phyloP scores from a whole-genome alignment of 2,797 vertebrate genomes.

The Sebastes hubbsi region DNA sequence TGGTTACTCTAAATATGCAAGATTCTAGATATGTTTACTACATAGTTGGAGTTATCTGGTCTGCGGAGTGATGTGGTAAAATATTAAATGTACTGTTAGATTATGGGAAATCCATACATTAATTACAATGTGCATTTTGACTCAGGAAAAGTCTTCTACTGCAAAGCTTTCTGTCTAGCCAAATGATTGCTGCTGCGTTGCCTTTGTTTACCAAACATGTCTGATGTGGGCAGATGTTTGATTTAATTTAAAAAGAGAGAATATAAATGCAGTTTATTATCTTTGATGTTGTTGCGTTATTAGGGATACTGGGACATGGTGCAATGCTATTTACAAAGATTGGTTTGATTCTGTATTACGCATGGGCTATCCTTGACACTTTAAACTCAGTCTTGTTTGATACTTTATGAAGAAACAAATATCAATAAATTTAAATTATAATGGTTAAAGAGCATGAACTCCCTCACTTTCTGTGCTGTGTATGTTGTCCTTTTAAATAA shows the following conservation, averaged over 20 bases:
- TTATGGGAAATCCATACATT: slow-evolving; percentile 27
- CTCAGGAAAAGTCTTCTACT: slow-evolving; percentile 67
- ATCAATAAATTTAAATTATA: slow-evolving; percentile 76
- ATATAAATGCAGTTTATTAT: slow-evolving; percentile 43
- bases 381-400: slow-evolving; percentile 67
- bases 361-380: slow-evolving; percentile 56
- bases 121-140: slow-evolving; percentile 59
- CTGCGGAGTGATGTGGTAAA: slow-evolving; percentile 27
- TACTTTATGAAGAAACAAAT: slow-evolving; percentile 65
- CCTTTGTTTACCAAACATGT: slow-evolving; percentile 75
- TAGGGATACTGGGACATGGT: slow-evolving; percentile 77
- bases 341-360: slow-evolving; percentile 72
- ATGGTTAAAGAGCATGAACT: slow-evolving; percentile 22
- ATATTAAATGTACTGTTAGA: slow-evolving; percentile 19
- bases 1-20: slow-evolving; percentile 59
- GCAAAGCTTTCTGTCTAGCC: slow-evolving; percentile 52
- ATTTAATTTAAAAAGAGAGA: slow-evolving; percentile 61
- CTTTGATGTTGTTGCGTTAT: slow-evolving; percentile 55
- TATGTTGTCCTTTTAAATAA: slow-evolving; percentile 2
- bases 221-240: slow-evolving; percentile 56
- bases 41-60: slow-evolving; percentile 33
- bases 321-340: slow-evolving; percentile 71
- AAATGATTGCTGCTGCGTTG: slow-evolving; percentile 63
- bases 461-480: slow-evolving; percentile 6
- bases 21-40: slow-evolving; percentile 74